Evolutionary conservation across 2,888 invertebrate species (phyloP), one percentile per base, ranked within the genome.

Genomic region (Caenorhabditis sp.): DNA sequence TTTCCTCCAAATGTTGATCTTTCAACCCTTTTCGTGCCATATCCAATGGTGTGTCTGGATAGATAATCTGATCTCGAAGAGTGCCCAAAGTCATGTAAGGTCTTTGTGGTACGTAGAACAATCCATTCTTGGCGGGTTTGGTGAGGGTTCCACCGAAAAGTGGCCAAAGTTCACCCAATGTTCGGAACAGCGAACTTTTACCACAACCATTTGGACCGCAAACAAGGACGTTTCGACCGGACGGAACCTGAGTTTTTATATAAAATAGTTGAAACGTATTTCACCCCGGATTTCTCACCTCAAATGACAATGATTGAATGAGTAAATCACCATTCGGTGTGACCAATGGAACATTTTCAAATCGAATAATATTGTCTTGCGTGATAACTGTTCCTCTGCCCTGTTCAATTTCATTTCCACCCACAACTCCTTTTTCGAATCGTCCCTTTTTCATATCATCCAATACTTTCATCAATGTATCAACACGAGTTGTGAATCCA

Each of bases 71-170:
- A 89, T 97, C 97, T 31, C 95, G 91, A 6, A 96, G 90, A 21
- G 93, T 93, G 36, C 95, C 97, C 78, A 95, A 92, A 0, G 95
- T 95, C 95, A 97, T 95, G 90, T 97, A 97, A 0, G 97, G 97
- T 83, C 96, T 64, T 66, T 80, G 91, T 0, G 97, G 97, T 85
- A 99, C 95, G 88, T 96, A 95, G 90, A 99, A 99, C 37, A 99
- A 91, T 88, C 97, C 95, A 24, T 94, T 94, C 72, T 93, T 92
- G 0, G 93, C 93, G 17, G 97, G 97, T 89, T 97, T 99, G 1
- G 94, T 95, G 66, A 99, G 90, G n/a, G 62, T 73, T 50, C 90
- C 90, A 21, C 87, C 86, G 81, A 89, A 89, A 0, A 89, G 88
- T 24, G 90, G 89, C 90, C 90, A 90, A 36, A 90, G 79, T 24